Conservation (phyloP, 2,113 vertebrate genomes). For the Neopipo cinnamomea region DNA sequence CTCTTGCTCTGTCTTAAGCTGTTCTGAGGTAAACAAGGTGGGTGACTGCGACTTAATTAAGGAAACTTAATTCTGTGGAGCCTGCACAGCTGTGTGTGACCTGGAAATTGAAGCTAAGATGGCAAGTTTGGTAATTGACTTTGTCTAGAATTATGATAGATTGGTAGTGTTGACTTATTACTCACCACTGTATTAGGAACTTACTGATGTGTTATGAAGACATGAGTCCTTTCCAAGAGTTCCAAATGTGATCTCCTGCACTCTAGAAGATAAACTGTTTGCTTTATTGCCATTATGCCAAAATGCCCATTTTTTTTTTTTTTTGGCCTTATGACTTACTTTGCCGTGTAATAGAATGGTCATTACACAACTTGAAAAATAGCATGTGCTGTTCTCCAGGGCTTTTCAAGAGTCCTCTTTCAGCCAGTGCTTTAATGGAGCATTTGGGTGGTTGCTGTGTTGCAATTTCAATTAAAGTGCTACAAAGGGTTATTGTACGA, state of each 20-base stretch:
- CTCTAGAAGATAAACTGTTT: not conserved
- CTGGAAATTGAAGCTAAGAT: not conserved
- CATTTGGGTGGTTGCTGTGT: not conserved
- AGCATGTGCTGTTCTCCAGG: not conserved
- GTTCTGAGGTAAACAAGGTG: not conserved
- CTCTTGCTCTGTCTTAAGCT: not conserved
- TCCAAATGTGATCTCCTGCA: not conserved
- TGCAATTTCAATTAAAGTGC: not conserved
- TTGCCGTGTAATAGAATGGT: not conserved
- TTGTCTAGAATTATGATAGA: not conserved
- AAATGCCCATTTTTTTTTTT: not conserved
- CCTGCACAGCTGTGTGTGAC: not conserved
- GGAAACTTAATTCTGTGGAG: not conserved
- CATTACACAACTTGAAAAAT: not conserved
- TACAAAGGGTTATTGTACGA: fast-evolving
- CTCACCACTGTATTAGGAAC: not conserved
- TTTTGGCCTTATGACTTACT: not conserved
- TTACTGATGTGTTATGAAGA: not conserved
- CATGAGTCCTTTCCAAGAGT: fast-evolving
- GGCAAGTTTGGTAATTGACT: not conserved
- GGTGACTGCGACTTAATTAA: not conserved
- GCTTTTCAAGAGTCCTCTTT: not conserved
- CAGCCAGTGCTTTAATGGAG: not conserved
- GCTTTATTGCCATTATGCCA: not conserved
- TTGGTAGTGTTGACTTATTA: not conserved